Evolutionary conservation across 1,140 invertebrate genomes (phyloP), one percentile per base, ranked within the genome.

Genomic region (Bombus waltoni): DNA sequence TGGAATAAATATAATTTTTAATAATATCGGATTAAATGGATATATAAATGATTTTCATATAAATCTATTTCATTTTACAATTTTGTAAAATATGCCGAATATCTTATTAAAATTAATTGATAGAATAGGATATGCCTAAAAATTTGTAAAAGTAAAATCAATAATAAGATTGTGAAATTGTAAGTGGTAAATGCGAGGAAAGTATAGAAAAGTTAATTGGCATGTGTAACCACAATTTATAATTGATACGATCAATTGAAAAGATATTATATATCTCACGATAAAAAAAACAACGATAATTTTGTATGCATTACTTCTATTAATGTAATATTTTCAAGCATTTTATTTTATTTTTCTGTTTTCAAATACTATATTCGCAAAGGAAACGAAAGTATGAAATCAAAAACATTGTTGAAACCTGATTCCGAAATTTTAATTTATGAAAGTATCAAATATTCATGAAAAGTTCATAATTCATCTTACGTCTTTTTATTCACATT

Each of bases 81-180:
- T 66, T 32, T 57, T 44, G 2, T 22, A 8, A 47, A 79, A 82
- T 83, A 81, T 76, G 74, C 88, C 79, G 53, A 88, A 73, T 90
- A 86, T 90, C 83, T 81, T 71, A 72, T 72, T 86, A 71, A 88
- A 47, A 86, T 73, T 90, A 90, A 90, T 88, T 44, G 76, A 90
- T 90, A 90, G 89, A 79, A 70, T 90, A 90, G 77, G 68, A 62
- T 88, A 90, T 68, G 78, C 78, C 85, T 80, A 88, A 79, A 77
- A 88, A 90, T 71, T 84, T 89, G 77, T 90, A 89, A 89, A 79
- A 59, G 28, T 77, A 77, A 86, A 77, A 79, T 72, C 66, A 82
- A 80, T 76, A 70, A 77, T 76, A 70, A 77, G 74, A 72, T 76
- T 40, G 79, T 70, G 32, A 81, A 75, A 68, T 44, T 57, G 18